A percentile compares a stretch with the other conserved stretches of the same genome.
These are phyloP conservation scores for Ambastaia sidthimunki DNA, from an alignment of 2,797 vertebrate species.

Conservation along the genomic window DNA sequence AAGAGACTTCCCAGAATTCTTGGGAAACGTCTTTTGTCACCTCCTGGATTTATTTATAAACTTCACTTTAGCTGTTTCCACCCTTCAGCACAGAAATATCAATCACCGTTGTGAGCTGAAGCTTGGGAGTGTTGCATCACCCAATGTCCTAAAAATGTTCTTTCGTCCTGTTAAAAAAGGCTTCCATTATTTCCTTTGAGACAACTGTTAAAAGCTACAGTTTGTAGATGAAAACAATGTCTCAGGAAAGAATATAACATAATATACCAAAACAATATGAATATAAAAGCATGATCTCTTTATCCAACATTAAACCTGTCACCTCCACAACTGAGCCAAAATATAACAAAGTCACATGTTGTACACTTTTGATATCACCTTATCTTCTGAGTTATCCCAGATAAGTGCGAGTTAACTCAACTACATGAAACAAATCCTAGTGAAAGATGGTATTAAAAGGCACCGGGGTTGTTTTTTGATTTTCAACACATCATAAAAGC, in stretches of 20 bases:
- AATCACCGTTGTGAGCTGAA: constrained; percentile 47
- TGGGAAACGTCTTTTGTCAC: constrained; percentile 60
- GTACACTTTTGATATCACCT: background rate
- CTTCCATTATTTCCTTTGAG: constrained; percentile 61
- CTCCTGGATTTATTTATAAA: constrained; percentile 58
- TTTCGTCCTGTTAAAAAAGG: constrained; percentile 63
- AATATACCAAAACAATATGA: constrained; percentile 17
- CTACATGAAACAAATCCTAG: background rate
- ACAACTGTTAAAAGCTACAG: constrained; percentile 43
- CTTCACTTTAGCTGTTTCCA: constrained; percentile 38
- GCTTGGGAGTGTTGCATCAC: constrained; percentile 57
- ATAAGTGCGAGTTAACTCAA: background rate
- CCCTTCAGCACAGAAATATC: constrained; percentile 46
- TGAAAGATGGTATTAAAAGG: constrained; percentile 47
- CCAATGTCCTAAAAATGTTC: constrained; percentile 61
- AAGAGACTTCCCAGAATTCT: constrained; percentile 28
- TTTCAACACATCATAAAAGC: constrained; percentile 68
- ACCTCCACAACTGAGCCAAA: background rate
- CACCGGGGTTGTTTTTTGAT: constrained; percentile 48
- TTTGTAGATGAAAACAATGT: constrained; percentile 52
- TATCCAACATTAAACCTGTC: background rate
- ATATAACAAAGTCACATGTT: background rate
- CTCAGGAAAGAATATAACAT: constrained; percentile 21
- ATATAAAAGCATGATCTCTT: background rate
- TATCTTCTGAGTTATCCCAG: background rate